Evolutionary conservation across 2,113 vertebrate species (phyloP), one percentile per base, ranked within the genome.

Genomic region (Cavia porcellus): DNA sequence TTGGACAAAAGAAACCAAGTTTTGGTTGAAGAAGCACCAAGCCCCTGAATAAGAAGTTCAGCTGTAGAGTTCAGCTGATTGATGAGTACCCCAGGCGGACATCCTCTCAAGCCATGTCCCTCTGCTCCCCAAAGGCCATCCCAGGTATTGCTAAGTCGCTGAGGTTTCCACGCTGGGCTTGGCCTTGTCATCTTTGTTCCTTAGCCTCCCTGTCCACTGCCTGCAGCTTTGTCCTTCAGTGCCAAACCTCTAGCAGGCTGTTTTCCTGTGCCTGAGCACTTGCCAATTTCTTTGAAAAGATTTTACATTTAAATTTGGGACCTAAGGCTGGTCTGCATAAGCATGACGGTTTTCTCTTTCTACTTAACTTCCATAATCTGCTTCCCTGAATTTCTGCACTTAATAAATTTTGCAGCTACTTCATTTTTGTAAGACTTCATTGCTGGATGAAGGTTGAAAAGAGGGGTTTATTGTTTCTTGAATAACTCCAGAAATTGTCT

Each of bases 341-440:
- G 47, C 86, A 77, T 70, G 30, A 55, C 30, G 2, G 20, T 10
- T 79, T 79, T 86, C 62, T 94, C 89, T 42, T 45, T 57, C 0
- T 64, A 93, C 86, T 95, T 75, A 57, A 79, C 32, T 14, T 95
- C 64, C 30, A 84, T 25, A 4, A 94, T 79, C 9, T 92, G 97
- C 80, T 52, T 96, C 35, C 84, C 93, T 86, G 83, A 24, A 96
- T 94, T 90, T 97, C 59, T 0, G 50, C n/a, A 64, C 22, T 55
- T 3, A 98, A 87, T 0, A n/a, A 59, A 45, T 94, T 91, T 30
- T 95, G 70, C 12, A 97, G 61, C 72, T 97, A 96, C 35, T 55
- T 96, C 95, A 3, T 89, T 86, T 92, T 83, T 77, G 5, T 28
- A 75, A 45, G 42, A 45, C 72, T 52, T 77, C 47, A 47, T 77